Percentiles rank a stretch among this genome's conserved stretches.
Conservation (phyloP, 2,113 vertebrate genomes). For the Varanus komodoensis region DNA sequence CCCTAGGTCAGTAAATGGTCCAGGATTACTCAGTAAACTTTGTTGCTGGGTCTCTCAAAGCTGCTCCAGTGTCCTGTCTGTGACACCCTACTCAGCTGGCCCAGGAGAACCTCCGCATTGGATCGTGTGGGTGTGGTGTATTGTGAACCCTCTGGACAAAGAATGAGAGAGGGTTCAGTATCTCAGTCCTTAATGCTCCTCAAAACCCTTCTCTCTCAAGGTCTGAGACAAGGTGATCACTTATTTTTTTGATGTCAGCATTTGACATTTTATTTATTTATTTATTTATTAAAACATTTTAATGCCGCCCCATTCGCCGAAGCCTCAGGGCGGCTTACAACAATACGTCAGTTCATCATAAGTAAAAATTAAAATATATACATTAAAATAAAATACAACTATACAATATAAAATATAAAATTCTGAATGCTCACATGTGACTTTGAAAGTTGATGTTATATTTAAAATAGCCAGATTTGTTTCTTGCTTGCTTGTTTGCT, state of each 20-base stretch:
- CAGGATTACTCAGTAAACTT: background rate
- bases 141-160: background rate
- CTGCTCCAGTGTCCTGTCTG: background rate
- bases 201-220: background rate
- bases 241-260: background rate
- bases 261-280: no score
- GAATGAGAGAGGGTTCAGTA: background rate
- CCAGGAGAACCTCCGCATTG: background rate
- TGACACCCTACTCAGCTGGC: background rate
- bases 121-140: background rate
- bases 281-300: no score
- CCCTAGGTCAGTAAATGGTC: background rate
- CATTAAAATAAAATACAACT: no score
- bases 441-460: background rate
- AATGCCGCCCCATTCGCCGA: no score
- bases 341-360: no score
- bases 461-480: background rate
- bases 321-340: no score
- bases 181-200: background rate
- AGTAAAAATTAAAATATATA: no score
- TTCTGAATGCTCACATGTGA: background rate
- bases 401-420: no score
- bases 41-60: background rate
- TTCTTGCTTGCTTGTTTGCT: no score
- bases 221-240: background rate